Evolutionary conservation across 2,113 vertebrate genomes (phyloP), one percentile per base, ranked within the genome.

Genomic region (Bathybates hornii): DNA sequence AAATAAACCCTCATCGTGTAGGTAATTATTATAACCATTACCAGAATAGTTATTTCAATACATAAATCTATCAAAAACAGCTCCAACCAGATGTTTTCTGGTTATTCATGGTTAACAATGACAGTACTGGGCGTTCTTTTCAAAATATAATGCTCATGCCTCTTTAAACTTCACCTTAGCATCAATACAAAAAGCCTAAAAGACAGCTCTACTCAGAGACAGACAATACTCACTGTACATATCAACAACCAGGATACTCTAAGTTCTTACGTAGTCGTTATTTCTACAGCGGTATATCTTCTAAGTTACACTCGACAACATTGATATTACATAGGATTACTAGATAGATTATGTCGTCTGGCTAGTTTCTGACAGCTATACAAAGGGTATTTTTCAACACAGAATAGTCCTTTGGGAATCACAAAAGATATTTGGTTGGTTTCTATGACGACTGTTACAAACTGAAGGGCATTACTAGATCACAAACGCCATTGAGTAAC

Each of bases 271-370:
- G 56, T 90, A 81, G 68, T 86, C 52, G 36, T 91, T 84, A 85
- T 76, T 91, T 88, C 91, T 94, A 89, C 73, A 80, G 89, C 79
- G 14, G 84, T 90, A 91, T 89, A 90, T 87, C 85, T 93, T 91
- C 88, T 91, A 93, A 82, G 87, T 90, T 93, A 89, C 93, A 96
- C 93, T 94, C 79, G 85, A 95, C 95, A 93, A 93, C 92, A 95
- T 88, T 92, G 91, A 93, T 90, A 90, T 93, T 89, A 94, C 87
- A 89, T 88, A 63, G 82, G 45, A 81, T 86, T 85, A 89, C 91
- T 95, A 93, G 32, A 21, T 84, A 90, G 78, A 66, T 81, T 68
- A 81, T 82, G 89, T 93, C 41, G 32, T 79, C 83, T 86, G 87
- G 88, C 89, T 95, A 92, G 59, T 89, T 89, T 93, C 85, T 36